Conservation (phyloP, 1,140 invertebrate species). For the Drosophila nigromelanica region DNA sequence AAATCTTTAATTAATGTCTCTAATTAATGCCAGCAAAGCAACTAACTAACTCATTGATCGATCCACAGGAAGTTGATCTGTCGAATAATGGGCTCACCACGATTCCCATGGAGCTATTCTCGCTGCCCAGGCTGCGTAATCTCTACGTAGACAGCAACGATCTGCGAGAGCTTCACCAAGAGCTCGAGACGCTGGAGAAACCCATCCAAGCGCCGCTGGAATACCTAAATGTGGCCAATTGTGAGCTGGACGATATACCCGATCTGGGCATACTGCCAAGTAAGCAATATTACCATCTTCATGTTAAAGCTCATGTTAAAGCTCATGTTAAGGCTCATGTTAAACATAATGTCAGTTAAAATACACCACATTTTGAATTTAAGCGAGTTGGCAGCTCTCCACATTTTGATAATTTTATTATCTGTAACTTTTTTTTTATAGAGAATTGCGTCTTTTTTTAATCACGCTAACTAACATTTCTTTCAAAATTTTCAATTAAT, state of each 20-base stretch:
- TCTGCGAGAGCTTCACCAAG: slow-evolving; percentile 83
- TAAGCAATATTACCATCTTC: slow-evolving; percentile 17
- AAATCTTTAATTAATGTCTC: slow-evolving; percentile 26
- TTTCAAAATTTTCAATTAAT: too few relatives aligned
- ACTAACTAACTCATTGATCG: slow-evolving; percentile 34
- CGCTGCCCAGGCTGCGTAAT: slow-evolving; percentile 85
- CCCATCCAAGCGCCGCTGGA: slow-evolving; percentile 85
- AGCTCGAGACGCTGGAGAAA: slow-evolving; percentile 79
- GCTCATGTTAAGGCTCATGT: too few relatives aligned
- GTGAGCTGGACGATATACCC: slow-evolving; percentile 85
- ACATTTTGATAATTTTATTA: too few relatives aligned
- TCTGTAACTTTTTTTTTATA: too few relatives aligned
- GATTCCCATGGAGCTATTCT: slow-evolving; percentile 85
- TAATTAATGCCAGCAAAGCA: slow-evolving; percentile 46
- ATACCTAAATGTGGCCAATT: slow-evolving; percentile 86
- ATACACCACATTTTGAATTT: too few relatives aligned
- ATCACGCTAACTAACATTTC: too few relatives aligned
- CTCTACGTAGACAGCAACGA: slow-evolving; percentile 86
- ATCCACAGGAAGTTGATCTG: slow-evolving; percentile 85
- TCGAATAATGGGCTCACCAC: slow-evolving; percentile 86
- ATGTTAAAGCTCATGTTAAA: not conserved
- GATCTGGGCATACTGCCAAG: slow-evolving; percentile 85
- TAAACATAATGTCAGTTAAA: too few relatives aligned
- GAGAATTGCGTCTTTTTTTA: too few relatives aligned
- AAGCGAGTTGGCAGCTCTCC: too few relatives aligned